Conservation (phyloP, 2,113 vertebrate species). For the Typhlomys cinereus region DNA sequence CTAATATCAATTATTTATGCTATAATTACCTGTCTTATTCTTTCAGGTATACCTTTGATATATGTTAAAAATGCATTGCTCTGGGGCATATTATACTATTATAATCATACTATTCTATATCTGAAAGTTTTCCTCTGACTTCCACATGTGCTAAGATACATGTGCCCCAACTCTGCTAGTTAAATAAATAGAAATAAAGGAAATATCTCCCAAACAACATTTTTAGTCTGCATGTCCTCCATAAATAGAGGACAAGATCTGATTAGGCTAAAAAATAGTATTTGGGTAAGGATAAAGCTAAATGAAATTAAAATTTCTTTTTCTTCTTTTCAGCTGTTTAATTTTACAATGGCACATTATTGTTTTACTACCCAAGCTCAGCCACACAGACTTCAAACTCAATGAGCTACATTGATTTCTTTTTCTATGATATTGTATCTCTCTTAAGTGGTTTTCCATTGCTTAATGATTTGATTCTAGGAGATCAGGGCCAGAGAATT, state of each 20-base stretch:
- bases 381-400: not conserved
- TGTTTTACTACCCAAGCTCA: not conserved
- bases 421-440: not conserved
- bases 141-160: too few species aligned
- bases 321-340: not conserved
- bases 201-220: not conserved
- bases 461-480: not conserved
- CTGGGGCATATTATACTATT: not conserved
- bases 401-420: not conserved
- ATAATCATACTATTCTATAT: not conserved
- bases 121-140: too few species aligned
- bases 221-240: not conserved
- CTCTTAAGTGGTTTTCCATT: too few species aligned
- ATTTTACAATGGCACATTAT: not conserved
- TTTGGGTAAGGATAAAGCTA: not conserved
- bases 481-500: not conserved
- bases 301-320: not conserved
- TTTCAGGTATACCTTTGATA: not conserved
- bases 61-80: not conserved
- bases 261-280: not conserved
- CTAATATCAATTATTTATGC: not conserved
- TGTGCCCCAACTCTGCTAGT: too few species aligned
- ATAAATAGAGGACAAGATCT: not conserved
- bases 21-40: not conserved
- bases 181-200: too few species aligned